Evolutionary conservation across 2,113 vertebrate species (phyloP).

Genomic region (Leptocoma aspasia): DNA sequence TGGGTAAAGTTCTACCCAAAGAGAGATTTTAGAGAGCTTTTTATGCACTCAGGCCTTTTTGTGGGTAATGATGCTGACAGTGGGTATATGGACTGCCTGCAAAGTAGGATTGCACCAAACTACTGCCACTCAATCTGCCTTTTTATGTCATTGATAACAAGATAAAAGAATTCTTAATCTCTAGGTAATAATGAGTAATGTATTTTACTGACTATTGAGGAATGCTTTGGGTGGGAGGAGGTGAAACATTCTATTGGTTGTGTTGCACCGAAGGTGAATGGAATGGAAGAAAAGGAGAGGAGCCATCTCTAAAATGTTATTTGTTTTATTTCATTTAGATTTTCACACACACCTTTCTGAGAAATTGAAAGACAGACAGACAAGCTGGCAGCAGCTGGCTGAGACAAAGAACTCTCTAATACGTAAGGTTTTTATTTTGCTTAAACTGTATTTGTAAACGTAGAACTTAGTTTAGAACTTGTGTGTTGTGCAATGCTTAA

Average conservation of each 20-base stretch:
- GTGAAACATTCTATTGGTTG: not conserved
- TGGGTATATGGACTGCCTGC: not conserved
- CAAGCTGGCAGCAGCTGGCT: slow-evolving; percentile 75
- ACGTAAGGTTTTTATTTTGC: slow-evolving; percentile 72
- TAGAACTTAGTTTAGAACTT: slow-evolving; percentile 12
- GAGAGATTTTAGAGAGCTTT: not conserved
- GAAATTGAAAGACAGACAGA: slow-evolving; percentile 75
- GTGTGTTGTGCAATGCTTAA: not conserved
- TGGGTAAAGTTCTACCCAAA: not conserved
- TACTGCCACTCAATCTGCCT: not conserved
- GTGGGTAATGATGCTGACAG: not conserved
- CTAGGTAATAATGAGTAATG: not conserved
- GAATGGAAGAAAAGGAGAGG: not conserved
- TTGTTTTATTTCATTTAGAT: slow-evolving; percentile 74
- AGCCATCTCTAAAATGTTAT: slow-evolving; percentile 60
- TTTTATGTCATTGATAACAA: not conserved
- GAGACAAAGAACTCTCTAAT: slow-evolving; percentile 74
- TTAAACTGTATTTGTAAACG: slow-evolving; percentile 46
- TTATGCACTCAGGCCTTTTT: not conserved
- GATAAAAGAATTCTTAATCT: not conserved
- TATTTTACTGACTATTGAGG: not conserved
- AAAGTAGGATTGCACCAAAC: not conserved
- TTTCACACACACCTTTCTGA: slow-evolving; percentile 75
- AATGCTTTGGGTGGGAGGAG: slow-evolving; percentile 25
- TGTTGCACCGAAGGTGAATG: not conserved